Evolutionary conservation across 1,140 invertebrate species (phyloP), one percentile per base, ranked within the genome.

Genomic region (Pachyrhynchus sulphureomaculatus): DNA sequence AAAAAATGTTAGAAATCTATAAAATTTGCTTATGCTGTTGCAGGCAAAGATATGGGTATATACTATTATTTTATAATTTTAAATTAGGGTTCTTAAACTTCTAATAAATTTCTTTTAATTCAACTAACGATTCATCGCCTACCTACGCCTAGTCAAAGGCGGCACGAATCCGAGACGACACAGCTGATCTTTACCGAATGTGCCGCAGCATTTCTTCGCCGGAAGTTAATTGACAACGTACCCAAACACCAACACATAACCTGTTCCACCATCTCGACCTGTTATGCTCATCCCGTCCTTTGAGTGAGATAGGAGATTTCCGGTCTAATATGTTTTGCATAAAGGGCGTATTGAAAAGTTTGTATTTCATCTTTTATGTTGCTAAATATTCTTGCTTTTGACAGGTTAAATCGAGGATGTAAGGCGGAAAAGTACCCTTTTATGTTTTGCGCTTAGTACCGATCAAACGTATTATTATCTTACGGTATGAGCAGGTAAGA

Each of bases 191-290:
- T 2, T 26, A 29, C 24, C 15, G 24, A 41, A 52, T 52, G 21
- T 39, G 52, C 39, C 24, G 52, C 39, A 51, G 47, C 47, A 51
- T 37, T 17, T 10, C 36, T 18, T 47, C 18, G 26, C 55, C 42
- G 55, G 55, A 58, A 58, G 34, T 55, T 26, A 26, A 44, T 21
- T 36, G 26, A 23, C 24, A 49, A n/a, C n/a, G n/a, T n/a, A n/a
- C 44, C 21, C 37, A 58, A 44, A 58, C 47, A 58, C 44, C 44
- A 58, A 48, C 55, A 58, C 55, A 58, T 58, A 58, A 58, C 55
- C 55, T 58, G 55, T 49, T 49, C 26, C 24, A 20, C 13, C 37
- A 21, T 26, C 39, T 49, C 44, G 55, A 58, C 55, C 55, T 58
- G 55, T 44, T 48, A 9, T 21, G 44, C 45, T 41, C 55, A 58